Evolutionary conservation across 1,140 invertebrate genomes (phyloP).

Genomic region (Colletes latitarsis): DNA sequence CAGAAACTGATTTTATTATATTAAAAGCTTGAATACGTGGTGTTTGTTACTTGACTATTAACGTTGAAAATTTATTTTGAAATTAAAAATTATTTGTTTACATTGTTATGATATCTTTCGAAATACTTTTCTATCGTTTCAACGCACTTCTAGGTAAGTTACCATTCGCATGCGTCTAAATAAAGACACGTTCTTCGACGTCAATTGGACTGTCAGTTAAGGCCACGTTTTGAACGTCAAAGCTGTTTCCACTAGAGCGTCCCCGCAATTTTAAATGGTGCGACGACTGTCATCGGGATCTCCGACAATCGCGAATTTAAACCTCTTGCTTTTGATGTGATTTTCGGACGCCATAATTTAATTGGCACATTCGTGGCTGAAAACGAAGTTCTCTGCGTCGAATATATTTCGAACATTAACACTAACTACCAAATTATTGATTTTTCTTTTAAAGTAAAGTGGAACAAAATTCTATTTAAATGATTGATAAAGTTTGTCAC

Average conservation of each 20-base stretch:
- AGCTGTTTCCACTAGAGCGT: conserved; percentile 10
- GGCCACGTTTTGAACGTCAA: neutral
- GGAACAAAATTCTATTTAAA: too few relatives aligned
- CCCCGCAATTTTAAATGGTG: neutral
- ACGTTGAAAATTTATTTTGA: too few relatives aligned
- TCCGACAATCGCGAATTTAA: neutral
- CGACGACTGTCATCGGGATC: neutral
- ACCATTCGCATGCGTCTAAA: conserved; percentile 17
- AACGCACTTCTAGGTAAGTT: neutral
- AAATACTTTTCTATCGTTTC: too few relatives aligned
- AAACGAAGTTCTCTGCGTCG: neutral
- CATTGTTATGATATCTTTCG: too few relatives aligned
- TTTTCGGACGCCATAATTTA: conserved; percentile 2
- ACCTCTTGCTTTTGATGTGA: neutral
- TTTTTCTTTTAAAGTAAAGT: too few relatives aligned
- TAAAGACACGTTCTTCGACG: conserved; percentile 44
- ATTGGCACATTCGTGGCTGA: neutral
- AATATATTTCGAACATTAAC: neutral
- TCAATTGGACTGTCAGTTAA: conserved; percentile 47
- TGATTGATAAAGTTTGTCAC: too few relatives aligned
- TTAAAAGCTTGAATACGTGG: too few relatives aligned
- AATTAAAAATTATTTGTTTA: too few relatives aligned
- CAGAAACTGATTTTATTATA: too few relatives aligned
- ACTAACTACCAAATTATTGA: too few relatives aligned
- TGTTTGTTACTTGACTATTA: too few relatives aligned